A percentile compares a stretch with the other conserved stretches of the same genome.
Evolutionary conservation across 2,797 vertebrate genomes (phyloP).

Genomic region (Scolopax bukidnonensis): DNA sequence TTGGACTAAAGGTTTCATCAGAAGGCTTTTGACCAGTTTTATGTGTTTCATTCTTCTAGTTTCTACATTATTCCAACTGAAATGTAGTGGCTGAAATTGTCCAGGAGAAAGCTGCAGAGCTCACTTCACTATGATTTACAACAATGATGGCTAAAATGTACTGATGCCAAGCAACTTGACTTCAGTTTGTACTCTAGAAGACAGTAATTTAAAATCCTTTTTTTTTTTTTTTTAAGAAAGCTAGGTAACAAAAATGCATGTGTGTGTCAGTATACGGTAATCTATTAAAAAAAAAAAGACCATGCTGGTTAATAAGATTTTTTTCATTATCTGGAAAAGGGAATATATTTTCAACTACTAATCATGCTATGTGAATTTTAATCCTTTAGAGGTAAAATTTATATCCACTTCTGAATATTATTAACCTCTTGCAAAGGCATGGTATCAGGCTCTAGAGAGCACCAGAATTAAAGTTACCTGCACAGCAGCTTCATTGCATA

Average conservation of each 20-base stretch:
- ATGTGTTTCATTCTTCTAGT: background rate
- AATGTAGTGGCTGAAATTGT: background rate
- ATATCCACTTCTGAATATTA: conserved; percentile 16
- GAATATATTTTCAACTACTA: background rate
- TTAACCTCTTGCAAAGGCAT: conserved; percentile 15
- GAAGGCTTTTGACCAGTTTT: background rate
- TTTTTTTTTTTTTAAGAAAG: background rate
- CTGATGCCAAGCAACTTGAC: background rate
- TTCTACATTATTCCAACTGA: background rate
- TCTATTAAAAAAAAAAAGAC: background rate
- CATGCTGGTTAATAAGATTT: background rate
- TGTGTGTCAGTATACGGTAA: background rate
- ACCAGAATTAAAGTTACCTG: background rate
- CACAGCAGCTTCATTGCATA: background rate
- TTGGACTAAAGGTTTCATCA: background rate
- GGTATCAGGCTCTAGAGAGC: background rate
- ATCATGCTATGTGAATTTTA: background rate
- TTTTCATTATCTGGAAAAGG: background rate
- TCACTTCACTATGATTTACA: background rate
- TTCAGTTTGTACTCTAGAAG: background rate
- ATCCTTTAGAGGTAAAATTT: background rate
- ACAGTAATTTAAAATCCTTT: background rate
- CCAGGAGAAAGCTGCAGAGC: background rate
- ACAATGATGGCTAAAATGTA: background rate
- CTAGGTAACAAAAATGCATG: background rate